Conservation (phyloP, 2,113 vertebrate species). For the Rousettus leschenaultii region DNA sequence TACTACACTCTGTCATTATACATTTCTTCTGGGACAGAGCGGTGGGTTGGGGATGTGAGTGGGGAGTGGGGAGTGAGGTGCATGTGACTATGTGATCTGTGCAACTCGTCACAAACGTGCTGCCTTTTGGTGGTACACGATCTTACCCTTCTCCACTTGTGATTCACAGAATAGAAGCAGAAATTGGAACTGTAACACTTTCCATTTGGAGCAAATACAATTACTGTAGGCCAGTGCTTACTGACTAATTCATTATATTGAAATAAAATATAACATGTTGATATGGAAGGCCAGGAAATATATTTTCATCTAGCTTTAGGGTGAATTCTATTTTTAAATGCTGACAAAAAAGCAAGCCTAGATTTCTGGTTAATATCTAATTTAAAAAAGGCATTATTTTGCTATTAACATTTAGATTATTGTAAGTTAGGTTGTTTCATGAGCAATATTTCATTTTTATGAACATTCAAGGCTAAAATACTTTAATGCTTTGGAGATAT, state of each 20-base stretch:
- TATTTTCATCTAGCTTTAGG: not conserved
- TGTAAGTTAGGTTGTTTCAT: not conserved
- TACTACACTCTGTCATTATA: not conserved
- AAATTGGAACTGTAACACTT: not conserved
- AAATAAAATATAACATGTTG: not conserved
- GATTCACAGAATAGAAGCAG: not conserved
- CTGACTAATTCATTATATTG: not conserved
- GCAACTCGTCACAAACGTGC: not conserved
- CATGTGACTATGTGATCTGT: not conserved
- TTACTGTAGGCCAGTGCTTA: not conserved
- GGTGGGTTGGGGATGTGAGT: not conserved
- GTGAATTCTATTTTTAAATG: not conserved
- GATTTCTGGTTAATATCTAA: not conserved
- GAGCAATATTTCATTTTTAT: not conserved
- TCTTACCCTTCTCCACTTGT: not conserved
- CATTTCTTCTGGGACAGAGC: not conserved
- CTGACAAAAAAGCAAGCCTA: not conserved
- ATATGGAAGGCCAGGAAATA: not conserved
- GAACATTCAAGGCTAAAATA: constrained; percentile 17
- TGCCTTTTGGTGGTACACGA: not conserved
- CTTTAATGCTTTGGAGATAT: constrained; percentile 16
- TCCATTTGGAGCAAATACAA: not conserved
- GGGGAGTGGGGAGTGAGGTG: not conserved
- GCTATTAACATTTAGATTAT: constrained; percentile 34
- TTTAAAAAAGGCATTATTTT: not conserved